phyloP scores from a whole-genome alignment of 2,888 invertebrate genomes.

The Plemyria rubiginata region DNA sequence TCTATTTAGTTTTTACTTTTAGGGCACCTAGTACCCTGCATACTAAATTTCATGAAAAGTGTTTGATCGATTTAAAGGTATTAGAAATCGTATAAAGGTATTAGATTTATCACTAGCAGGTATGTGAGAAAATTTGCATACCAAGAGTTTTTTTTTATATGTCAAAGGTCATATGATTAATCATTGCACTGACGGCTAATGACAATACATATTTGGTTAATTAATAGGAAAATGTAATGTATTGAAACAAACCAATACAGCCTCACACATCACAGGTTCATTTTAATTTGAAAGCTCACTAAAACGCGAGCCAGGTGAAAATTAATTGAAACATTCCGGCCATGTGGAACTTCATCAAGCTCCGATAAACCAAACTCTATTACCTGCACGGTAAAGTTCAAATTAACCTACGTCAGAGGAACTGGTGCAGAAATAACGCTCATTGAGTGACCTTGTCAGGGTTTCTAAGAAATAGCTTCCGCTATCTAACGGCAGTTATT shows the following conservation, averaged over 20 bases:
- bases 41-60: no score
- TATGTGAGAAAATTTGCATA: no score
- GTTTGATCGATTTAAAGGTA: no score
- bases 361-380: slow-evolving; percentile 12
- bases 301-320: not conserved
- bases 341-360: slow-evolving; percentile 8
- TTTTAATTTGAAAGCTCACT: slow-evolving; percentile 5
- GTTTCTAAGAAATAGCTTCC: not conserved
- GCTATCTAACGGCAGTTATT: not conserved
- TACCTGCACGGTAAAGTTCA: slow-evolving; percentile 15
- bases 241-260: not conserved
- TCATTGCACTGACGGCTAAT: no score
- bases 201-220: no score
- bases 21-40: no score
- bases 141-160: no score
- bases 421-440: slow-evolving; percentile 48
- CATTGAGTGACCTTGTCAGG: slow-evolving; percentile 39
- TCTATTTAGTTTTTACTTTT: no score
- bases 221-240: no score
- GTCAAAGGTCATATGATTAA: no score
- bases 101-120: no score
- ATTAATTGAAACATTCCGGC: slow-evolving; percentile 5
- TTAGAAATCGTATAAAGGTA: no score
- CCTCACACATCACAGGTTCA: not conserved
- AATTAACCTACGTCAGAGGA: slow-evolving; percentile 34